Conservation (phyloP, 2,113 vertebrate species). For the Ardeotis arabs region DNA sequence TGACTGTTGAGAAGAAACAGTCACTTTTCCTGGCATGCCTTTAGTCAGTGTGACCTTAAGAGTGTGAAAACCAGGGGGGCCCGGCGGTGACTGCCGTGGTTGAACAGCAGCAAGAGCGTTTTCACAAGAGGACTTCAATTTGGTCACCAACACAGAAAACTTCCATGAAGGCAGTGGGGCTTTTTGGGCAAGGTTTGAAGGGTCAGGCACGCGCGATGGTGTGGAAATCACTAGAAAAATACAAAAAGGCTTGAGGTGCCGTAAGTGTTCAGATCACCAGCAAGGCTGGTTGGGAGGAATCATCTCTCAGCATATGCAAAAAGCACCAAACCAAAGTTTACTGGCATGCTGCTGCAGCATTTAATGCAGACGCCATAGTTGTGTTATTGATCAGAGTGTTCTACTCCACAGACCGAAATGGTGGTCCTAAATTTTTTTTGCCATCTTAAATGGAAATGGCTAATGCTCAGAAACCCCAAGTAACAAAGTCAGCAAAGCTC, state of each 20-base stretch:
- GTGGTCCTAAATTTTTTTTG: background rate
- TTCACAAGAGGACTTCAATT: background rate
- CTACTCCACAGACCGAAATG: background rate
- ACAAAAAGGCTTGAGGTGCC: background rate
- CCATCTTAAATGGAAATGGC: background rate
- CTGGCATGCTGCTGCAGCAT: background rate
- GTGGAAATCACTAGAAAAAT: background rate
- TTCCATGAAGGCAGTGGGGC: background rate
- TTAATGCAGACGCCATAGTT: background rate
- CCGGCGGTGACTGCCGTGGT: background rate
- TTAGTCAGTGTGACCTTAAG: conserved; percentile 62
- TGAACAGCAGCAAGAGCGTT: conserved; percentile 16
- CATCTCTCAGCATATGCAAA: background rate
- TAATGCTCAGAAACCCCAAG: background rate
- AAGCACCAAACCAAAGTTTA: background rate
- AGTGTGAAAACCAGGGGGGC: conserved; percentile 27
- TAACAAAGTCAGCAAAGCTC: background rate
- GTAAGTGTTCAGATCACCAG: background rate
- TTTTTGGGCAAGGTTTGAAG: background rate
- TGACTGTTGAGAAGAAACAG: conserved; percentile 45
- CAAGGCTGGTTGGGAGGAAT: background rate
- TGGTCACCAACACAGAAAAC: background rate
- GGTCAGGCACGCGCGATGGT: rapidly evolving
- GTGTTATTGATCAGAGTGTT: conserved; percentile 2
- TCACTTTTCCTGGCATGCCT: conserved; percentile 64